Percentiles rank a stretch among this genome's conserved stretches.
phyloP scores from a whole-genome alignment of 2,113 vertebrate species.

The Struthio camelus region DNA sequence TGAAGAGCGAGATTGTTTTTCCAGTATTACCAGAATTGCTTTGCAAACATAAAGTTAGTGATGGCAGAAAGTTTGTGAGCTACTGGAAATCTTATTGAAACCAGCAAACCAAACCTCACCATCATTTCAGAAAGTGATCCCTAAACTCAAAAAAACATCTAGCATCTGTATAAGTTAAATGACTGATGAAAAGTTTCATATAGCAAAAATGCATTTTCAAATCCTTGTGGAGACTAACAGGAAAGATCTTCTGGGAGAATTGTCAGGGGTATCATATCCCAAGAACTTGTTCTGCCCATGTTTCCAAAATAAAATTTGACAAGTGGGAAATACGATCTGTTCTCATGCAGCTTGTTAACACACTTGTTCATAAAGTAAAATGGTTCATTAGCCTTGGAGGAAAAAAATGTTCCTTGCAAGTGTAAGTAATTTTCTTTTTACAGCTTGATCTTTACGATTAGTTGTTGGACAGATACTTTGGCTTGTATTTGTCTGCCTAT shows the following conservation, averaged over 20 bases:
- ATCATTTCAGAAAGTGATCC: neutral
- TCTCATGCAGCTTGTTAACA: neutral
- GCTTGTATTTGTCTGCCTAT: neutral
- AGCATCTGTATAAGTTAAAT: neutral
- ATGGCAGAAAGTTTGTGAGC: neutral
- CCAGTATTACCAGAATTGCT: neutral
- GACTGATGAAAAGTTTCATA: neutral
- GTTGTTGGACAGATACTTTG: neutral
- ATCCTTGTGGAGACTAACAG: neutral
- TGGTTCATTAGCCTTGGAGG: neutral
- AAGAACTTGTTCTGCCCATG: neutral
- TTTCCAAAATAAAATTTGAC: slow-evolving; percentile 33
- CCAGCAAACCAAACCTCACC: neutral
- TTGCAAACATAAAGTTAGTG: neutral
- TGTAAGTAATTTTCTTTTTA: neutral
- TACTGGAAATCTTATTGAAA: neutral
- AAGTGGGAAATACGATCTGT: neutral
- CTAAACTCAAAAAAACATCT: neutral
- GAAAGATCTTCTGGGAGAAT: neutral
- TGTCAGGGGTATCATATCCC: neutral
- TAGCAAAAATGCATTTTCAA: neutral
- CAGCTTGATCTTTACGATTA: neutral
- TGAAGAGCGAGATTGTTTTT: neutral
- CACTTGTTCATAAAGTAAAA: neutral
- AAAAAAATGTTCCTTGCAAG: neutral